Conservation (phyloP, 2,113 vertebrate species). For the Beaufortia kweichowensis region DNA sequence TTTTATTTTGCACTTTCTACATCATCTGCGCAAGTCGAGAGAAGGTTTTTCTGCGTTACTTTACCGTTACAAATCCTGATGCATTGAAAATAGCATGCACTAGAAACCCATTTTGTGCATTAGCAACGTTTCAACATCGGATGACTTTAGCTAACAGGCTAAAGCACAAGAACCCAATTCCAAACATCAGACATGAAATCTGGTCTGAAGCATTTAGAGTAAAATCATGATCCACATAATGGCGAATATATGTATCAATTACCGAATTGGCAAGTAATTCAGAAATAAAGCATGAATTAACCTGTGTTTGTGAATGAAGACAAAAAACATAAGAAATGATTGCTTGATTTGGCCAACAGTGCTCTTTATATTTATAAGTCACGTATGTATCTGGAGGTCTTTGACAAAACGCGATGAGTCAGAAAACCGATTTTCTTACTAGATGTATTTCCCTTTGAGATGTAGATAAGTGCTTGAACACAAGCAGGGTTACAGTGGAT, state of each 20-base stretch:
- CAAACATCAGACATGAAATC: background rate
- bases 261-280: conserved; percentile 5
- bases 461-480: background rate
- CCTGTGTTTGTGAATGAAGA: background rate
- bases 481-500: background rate
- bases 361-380: background rate
- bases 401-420: background rate
- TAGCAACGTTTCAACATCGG: background rate
- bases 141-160: background rate
- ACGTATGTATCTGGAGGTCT: background rate
- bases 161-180: background rate
- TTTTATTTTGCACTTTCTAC: no score
- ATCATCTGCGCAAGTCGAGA: no score
- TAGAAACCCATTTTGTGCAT: background rate
- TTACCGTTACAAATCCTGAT: no score
- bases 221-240: conserved; percentile 14
- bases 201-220: background rate
- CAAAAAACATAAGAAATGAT: background rate
- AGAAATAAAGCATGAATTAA: background rate
- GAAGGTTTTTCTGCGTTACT: no score
- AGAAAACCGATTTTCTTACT: background rate
- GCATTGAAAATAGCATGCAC: no score
- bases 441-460: conserved; percentile 22
- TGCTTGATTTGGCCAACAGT: background rate
- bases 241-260: background rate